Percentiles rank a stretch among this genome's conserved stretches.
phyloP scores from a whole-genome alignment of 2,113 vertebrate species.

The Hydropotes inermis region DNA sequence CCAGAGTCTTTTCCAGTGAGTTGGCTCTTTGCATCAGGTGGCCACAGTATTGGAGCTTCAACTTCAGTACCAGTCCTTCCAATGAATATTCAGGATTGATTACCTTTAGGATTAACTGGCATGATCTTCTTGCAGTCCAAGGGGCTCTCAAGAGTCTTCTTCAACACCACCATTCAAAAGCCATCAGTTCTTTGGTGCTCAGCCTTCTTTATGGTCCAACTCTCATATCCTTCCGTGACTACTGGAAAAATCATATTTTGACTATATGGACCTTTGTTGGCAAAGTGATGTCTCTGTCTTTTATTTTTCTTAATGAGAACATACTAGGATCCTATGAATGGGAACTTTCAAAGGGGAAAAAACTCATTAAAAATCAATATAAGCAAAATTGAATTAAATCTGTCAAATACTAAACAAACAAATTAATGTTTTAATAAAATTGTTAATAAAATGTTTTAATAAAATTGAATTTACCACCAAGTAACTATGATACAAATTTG shows the following conservation, averaged over 20 bases:
- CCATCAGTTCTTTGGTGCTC: background rate
- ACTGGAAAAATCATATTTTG: background rate
- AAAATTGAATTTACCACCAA: background rate
- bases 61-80: background rate
- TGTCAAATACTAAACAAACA: background rate
- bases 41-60: background rate
- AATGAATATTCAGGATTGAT: background rate
- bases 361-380: background rate
- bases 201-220: background rate
- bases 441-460: background rate
- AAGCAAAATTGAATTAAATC: constrained; percentile 22
- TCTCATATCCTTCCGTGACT: background rate
- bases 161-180: background rate
- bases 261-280: background rate
- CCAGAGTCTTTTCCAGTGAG: background rate
- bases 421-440: constrained; percentile 8
- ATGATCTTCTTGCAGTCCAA: background rate
- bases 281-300: background rate
- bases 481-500: background rate
- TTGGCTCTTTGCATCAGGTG: background rate
- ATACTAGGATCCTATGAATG: constrained; percentile 82
- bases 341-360: constrained; percentile 82
- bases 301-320: background rate
- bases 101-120: background rate
- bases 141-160: background rate